Evolutionary conservation across 2,888 invertebrate species (phyloP), one percentile per base, ranked within the genome.

Genomic region (Melanotus villosus): DNA sequence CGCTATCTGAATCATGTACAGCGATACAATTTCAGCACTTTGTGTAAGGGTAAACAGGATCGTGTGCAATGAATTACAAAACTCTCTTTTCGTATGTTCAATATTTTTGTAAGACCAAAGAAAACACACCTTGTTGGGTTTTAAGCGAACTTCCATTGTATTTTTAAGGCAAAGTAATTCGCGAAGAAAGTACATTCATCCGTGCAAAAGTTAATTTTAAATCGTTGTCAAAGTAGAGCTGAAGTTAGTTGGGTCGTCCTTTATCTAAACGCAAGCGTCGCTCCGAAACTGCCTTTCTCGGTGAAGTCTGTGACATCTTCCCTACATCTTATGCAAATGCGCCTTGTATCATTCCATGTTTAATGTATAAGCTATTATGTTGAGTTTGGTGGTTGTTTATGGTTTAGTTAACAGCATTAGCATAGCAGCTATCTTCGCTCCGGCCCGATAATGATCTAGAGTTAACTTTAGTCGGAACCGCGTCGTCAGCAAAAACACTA

Each of bases 311-410:
- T 72, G 74, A 69, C 72, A 76, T 74, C 78, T 79, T 81, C 78
- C 79, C 80, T 75, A 80, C 80, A 81, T 82, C 81, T 81, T 81
- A 82, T 82, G 82, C 80, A 82, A 82, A 82, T 82, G 78, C 64
- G 74, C 72, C 79, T 79, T 80, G 80, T 81, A 81, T 82, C 80
- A 77, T 80, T 81, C 80, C 80, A 82, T 83, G 82, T 82, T 82
- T 83, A 83, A 83, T 83, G 82, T 82, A 82, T 82, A 82, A 82
- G 82, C 82, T 81, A 83, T 82, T 83, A 82, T 82, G 82, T 80
- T 80, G 79, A 80, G 80, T 82, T 81, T 77, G 80, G 81, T 78
- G 80, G 80, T 81, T 81, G 82, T 83, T 82, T 82, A 82, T 81
- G 80, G 81, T 82, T 82, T 81, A 80, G 80, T 81, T 81, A 80